Evolutionary conservation across 1,140 invertebrate genomes (phyloP), one percentile per base, ranked within the genome.

Genomic region (Plectrocnemia conspersa): DNA sequence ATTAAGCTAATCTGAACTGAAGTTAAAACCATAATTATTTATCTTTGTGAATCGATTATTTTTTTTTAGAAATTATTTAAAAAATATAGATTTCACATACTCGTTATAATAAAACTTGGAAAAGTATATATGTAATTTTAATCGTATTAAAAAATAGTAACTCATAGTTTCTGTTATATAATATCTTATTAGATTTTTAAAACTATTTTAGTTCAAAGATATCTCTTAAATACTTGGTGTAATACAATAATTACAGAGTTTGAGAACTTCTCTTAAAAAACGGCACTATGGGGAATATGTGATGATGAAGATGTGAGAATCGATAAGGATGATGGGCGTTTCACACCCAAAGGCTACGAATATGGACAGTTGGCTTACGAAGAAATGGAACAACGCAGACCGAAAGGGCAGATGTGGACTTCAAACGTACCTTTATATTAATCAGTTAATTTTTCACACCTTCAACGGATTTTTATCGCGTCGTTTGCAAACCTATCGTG

Each of bases 251-350:
- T 23, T 27, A 9, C 11, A 36, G 18, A 50, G 33, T 50, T 50
- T 38, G 47, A 50, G 47, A 38, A 50, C 32, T 21, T 45, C 36
- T 4, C 5, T n/a, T 21, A 47, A 27, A 24, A 47, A 24, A 15
- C 41, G 23, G 5, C 21, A 18, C 25, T 10, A 6, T 22, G 47
- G 33, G 32, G 21, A 50, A 50, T 38, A 50, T 13, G 29, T 27
- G 47, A 45, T 54, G 52, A 54, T 54, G 52, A 54, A 45, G 52
- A 54, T 54, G 41, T 54, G 52, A 32, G 40, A 1, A 6, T 13
- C 44, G 52, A 54, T 54, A 54, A 54, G 22, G 36, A 19, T 18
- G 11, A 36, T 45, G 52, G 52, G 52, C 52, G 52, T n/a, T 22
- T 45, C 41, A 24, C 32, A 45, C 32, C 52, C 42, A 23, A 22